A percentile compares a stretch with the other conserved stretches of the same genome.
These are phyloP conservation scores for Graptemys geographica DNA, from an alignment of 2,797 vertebrate genomes.

Conservation along the genomic window DNA sequence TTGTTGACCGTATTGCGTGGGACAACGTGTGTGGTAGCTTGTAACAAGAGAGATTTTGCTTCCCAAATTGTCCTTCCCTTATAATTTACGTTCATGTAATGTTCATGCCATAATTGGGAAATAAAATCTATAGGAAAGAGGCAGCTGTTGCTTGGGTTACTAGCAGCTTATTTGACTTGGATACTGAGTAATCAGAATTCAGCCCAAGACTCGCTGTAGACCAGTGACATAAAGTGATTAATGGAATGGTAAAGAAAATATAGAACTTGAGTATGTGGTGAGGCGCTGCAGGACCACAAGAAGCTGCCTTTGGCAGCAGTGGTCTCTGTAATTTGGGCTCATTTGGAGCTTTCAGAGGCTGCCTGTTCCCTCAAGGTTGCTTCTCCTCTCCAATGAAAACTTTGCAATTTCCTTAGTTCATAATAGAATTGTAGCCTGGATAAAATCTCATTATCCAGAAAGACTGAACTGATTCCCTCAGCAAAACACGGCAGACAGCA, in stretches of 20 bases:
- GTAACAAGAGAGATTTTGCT: background rate
- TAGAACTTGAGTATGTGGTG: background rate
- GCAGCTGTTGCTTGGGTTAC: background rate
- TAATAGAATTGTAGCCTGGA: accelerated
- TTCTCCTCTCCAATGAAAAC: background rate
- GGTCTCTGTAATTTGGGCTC: background rate
- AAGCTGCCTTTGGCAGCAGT: background rate
- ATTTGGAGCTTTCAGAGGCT: accelerated
- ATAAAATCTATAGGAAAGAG: background rate
- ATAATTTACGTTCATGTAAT: background rate
- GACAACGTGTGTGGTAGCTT: accelerated
- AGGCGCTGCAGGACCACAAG: background rate
- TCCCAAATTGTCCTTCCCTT: background rate
- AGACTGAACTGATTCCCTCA: background rate
- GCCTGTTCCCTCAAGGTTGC: accelerated
- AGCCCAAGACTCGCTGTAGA: background rate
- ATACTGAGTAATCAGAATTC: accelerated
- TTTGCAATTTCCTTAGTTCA: background rate
- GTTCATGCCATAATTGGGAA: background rate
- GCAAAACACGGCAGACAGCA: accelerated
- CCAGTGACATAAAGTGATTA: background rate
- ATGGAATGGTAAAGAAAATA: background rate
- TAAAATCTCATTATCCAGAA: background rate
- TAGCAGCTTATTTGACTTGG: conserved; percentile 17
- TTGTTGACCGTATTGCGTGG: background rate